Evolutionary conservation across 1,140 invertebrate species (phyloP).

Genomic region (Magallana ariakensis): DNA sequence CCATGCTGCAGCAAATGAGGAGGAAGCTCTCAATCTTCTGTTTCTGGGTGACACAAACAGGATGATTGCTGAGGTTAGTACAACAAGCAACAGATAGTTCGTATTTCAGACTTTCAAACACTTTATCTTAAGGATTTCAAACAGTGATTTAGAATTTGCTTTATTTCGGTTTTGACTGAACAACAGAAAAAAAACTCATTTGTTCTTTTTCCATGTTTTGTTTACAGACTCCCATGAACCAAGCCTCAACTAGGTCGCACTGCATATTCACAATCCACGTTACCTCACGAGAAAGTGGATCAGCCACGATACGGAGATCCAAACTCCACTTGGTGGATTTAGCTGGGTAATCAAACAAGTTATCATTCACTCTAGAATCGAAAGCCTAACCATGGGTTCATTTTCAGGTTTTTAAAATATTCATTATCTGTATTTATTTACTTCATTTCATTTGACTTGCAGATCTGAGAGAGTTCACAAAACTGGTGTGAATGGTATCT

Average conservation of each 20-base stretch:
- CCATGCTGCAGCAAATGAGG: slow-evolving; percentile 82
- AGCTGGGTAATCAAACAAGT: slow-evolving; percentile 81
- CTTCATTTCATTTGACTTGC: slow-evolving; percentile 51
- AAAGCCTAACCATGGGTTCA: no score
- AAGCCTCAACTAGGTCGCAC: slow-evolving; percentile 85
- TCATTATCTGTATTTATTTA: not conserved
- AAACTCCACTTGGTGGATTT: slow-evolving; percentile 86
- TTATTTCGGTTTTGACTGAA: no score
- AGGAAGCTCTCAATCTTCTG: slow-evolving; percentile 84
- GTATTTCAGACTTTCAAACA: no score
- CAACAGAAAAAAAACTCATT: no score
- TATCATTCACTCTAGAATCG: not conserved
- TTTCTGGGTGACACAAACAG: slow-evolving; percentile 84
- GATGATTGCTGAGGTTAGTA: slow-evolving; percentile 82
- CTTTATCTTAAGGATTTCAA: no score
- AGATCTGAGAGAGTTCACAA: slow-evolving; percentile 80
- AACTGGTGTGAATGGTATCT: slow-evolving; percentile 81
- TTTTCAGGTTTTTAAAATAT: no score
- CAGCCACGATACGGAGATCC: slow-evolving; percentile 81
- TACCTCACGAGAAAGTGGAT: slow-evolving; percentile 80
- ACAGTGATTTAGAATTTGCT: no score
- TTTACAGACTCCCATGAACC: slow-evolving; percentile 84
- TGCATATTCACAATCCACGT: slow-evolving; percentile 86
- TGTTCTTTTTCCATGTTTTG: not conserved
- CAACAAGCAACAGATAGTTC: not conserved